A percentile compares a stretch with the other conserved stretches of the same genome.
phyloP scores from a whole-genome alignment of 2,113 vertebrate species.

The Paedocypris sp. region DNA sequence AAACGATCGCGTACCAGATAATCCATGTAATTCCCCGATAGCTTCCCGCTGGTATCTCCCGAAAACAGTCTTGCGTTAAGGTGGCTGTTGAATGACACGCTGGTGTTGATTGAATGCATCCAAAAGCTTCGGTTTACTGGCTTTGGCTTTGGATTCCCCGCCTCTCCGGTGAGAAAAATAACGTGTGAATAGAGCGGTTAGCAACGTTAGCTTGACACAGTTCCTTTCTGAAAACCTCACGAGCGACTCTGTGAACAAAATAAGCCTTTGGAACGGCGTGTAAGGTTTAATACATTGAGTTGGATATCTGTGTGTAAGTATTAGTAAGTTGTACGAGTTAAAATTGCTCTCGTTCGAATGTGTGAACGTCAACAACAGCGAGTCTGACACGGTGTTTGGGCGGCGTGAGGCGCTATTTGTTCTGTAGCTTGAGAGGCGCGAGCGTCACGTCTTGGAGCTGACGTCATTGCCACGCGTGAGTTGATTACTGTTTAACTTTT shows the following conservation, averaged over 20 bases:
- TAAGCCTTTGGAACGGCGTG: not conserved
- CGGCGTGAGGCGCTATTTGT: not conserved
- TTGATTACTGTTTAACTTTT: no score
- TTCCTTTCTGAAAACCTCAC: not conserved
- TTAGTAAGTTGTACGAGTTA: no score
- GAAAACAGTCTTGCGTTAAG: conserved; percentile 12
- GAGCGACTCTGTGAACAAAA: not conserved
- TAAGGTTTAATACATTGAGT: not conserved
- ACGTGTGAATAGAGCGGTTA: conserved; percentile 4
- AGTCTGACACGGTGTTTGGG: not conserved
- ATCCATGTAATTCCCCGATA: conserved; percentile 34
- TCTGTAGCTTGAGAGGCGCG: not conserved
- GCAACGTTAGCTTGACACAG: conserved; percentile 3
- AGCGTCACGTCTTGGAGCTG: not conserved
- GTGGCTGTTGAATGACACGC: conserved; percentile 2
- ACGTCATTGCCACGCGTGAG: conserved; percentile 11
- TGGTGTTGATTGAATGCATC: conserved; percentile 28
- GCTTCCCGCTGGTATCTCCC: conserved; percentile 16
- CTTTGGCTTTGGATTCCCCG: conserved; percentile 26
- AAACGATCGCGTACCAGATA: conserved; percentile 34
- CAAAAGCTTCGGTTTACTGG: conserved; percentile 13
- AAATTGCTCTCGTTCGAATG: not conserved
- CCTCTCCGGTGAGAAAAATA: conserved; percentile 28
- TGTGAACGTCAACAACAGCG: not conserved
- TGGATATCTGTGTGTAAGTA: not conserved